Percentiles rank a stretch among this genome's conserved stretches.
Conservation (phyloP, 1,140 invertebrate genomes). For the Lepidotrigona ventralis region DNA sequence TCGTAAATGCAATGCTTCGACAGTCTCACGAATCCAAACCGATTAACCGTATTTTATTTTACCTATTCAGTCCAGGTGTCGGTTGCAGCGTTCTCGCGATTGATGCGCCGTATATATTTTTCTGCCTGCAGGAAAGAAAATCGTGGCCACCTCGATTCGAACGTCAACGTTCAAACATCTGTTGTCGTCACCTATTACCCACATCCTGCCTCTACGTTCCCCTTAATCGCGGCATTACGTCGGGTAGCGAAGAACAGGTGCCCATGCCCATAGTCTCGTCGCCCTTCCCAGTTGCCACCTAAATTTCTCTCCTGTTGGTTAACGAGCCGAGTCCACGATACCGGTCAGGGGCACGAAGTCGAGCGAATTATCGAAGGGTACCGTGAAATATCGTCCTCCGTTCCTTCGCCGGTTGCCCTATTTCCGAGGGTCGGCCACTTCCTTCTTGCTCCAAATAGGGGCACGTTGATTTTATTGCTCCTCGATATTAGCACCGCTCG, state of each 20-base stretch:
- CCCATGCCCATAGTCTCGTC: not conserved
- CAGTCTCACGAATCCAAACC: no score
- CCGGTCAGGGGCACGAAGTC: slow-evolving; percentile 9
- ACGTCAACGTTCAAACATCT: slow-evolving; percentile 21
- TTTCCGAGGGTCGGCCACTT: slow-evolving; percentile 14
- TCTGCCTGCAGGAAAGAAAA: not conserved
- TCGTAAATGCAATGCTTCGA: no score
- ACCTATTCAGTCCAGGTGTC: not conserved
- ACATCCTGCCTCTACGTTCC: not conserved
- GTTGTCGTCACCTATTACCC: slow-evolving; percentile 7
- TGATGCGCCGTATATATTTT: not conserved
- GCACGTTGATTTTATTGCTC: slow-evolving; percentile 56
- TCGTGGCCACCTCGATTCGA: not conserved
- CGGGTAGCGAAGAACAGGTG: slow-evolving; percentile 1
- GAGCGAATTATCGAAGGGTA: slow-evolving; percentile 35
- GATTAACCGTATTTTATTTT: no score
- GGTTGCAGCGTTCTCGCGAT: not conserved
- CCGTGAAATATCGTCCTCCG: slow-evolving; percentile 40
- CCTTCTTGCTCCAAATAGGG: not conserved
- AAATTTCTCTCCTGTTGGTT: slow-evolving; percentile 13
- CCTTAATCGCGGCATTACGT: not conserved
- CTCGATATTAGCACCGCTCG: slow-evolving; percentile 9
- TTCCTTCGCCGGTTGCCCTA: not conserved
- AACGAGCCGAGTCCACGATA: slow-evolving; percentile 7
- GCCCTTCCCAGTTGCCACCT: not conserved